phyloP scores from a whole-genome alignment of 2,888 invertebrate species.

The Amphiduros pacificus region DNA sequence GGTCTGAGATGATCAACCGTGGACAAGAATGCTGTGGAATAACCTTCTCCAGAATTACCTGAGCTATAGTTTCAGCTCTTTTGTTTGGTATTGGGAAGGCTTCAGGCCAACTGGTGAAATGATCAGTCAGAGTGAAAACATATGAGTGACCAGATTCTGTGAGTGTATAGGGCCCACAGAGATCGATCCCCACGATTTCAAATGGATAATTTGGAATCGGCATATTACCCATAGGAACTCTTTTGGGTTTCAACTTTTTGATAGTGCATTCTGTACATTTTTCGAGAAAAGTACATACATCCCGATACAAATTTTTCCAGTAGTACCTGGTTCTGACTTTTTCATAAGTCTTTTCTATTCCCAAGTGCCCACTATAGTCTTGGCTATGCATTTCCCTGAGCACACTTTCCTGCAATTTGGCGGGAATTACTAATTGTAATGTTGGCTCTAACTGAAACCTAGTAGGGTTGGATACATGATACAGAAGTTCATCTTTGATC shows the following conservation, averaged over 20 bases:
- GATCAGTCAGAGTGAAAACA: neutral
- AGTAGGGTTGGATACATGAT: too few species aligned
- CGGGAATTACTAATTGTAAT: too few species aligned
- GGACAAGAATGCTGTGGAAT: neutral
- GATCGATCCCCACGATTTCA: neutral
- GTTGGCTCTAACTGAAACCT: too few species aligned
- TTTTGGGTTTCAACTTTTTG: neutral
- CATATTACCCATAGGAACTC: neutral
- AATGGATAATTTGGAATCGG: neutral
- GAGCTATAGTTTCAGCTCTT: neutral
- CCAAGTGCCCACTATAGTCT: neutral
- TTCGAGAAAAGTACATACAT: neutral
- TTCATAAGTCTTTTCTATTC: neutral
- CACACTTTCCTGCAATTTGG: too few species aligned
- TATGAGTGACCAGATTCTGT: neutral
- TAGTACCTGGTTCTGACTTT: too few species aligned
- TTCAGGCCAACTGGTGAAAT: neutral
- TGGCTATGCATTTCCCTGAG: neutral
- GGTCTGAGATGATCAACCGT: neutral
- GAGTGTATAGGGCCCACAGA: neutral
- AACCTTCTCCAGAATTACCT: neutral
- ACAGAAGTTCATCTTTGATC: too few species aligned
- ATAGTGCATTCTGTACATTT: neutral
- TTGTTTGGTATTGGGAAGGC: neutral
- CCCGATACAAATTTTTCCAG: neutral